Evolutionary conservation across 2,888 invertebrate genomes (phyloP).

Genomic region (Gastrophysa polygoni): DNA sequence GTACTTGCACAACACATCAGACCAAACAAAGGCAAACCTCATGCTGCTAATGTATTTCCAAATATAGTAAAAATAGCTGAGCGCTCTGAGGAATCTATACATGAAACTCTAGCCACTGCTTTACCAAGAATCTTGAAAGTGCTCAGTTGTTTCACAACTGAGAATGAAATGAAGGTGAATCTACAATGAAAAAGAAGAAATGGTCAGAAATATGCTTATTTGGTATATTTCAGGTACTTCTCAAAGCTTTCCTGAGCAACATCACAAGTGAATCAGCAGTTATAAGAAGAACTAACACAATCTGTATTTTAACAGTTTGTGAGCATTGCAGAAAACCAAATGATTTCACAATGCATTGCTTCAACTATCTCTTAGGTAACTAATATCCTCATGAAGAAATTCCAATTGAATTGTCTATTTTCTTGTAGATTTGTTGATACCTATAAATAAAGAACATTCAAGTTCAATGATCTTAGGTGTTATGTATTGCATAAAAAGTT

Average conservation of each 20-base stretch:
- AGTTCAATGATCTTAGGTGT: slow-evolving; percentile 67
- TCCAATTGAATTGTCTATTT: not conserved
- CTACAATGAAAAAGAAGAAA: not conserved
- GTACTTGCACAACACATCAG: slow-evolving; percentile 76
- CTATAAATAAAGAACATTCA: slow-evolving; percentile 54
- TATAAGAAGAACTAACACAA: slow-evolving; percentile 80
- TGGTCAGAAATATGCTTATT: not conserved
- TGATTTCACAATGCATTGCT: slow-evolving; percentile 70
- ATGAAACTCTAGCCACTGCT: slow-evolving; percentile 70
- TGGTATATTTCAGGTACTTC: slow-evolving; percentile 62
- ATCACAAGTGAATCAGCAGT: slow-evolving; percentile 70
- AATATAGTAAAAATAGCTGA: slow-evolving; percentile 74
- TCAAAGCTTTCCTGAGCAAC: slow-evolving; percentile 72
- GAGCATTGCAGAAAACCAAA: slow-evolving; percentile 75
- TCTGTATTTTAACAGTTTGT: slow-evolving; percentile 80
- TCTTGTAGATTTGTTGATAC: slow-evolving; percentile 52
- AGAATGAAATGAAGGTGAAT: slow-evolving; percentile 70
- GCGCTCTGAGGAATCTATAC: slow-evolving; percentile 73
- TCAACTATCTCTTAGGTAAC: slow-evolving; percentile 67
- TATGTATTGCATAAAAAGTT: slow-evolving; percentile 67
- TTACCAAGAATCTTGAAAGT: slow-evolving; percentile 70
- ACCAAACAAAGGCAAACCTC: slow-evolving; percentile 79
- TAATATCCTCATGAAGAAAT: not conserved
- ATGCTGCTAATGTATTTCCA: slow-evolving; percentile 75
- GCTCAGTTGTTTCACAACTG: slow-evolving; percentile 72